Base-by-base conservation (phyloP, 1,140 invertebrate species). In the Ceratina japonica region DNA sequence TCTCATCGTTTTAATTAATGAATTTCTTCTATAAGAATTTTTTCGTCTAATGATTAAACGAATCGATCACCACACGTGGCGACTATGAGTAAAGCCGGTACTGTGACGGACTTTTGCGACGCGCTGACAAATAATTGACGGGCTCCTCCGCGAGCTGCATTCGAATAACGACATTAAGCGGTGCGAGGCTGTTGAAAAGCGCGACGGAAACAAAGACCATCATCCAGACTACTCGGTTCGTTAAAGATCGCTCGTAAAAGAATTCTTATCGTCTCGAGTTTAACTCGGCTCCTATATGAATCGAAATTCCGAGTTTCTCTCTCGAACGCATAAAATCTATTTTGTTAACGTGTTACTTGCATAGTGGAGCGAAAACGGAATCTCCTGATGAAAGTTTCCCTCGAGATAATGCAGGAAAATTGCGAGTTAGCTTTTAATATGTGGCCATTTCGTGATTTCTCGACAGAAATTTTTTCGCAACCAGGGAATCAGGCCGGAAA, bases 151-250 rank as follows among this genome's bases (percentile, higher is more conserved):
- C n/a, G 13, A 24, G 44, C 52, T 37, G 74, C 22, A 22, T 66
- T 51, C 37, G 24, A 76, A 61, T 61, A 70, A 51, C 59, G 16
- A 20, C 22, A 51, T 76, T 70, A 70, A 70, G 24, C 37, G 44
- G 27, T 4, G 27, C 51, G 37, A 44, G 37, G 37, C 37, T 44
- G 37, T 27, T 7, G 44, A 44, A 44, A 44, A 44, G 37, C 49
- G 13, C n/a, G 24, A 52, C n/a, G 16, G 15, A 3, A 3, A 31
- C 24, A n/a, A 61, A 54, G 27, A 52, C 51, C 15, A 59, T 65
- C 58, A 37, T 24, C 51, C 15, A 15, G 52, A 0, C 13, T 16
- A 0, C n/a, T 12, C 13, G 13, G 12, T 70, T 27, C 64, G 76
- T 37, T n/a, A 16, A n/a, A 20, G 1, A 54, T 7, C 7, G 16